Evolutionary conservation across 2,888 invertebrate species (phyloP).

Genomic region (Thymelicus sylvestris): DNA sequence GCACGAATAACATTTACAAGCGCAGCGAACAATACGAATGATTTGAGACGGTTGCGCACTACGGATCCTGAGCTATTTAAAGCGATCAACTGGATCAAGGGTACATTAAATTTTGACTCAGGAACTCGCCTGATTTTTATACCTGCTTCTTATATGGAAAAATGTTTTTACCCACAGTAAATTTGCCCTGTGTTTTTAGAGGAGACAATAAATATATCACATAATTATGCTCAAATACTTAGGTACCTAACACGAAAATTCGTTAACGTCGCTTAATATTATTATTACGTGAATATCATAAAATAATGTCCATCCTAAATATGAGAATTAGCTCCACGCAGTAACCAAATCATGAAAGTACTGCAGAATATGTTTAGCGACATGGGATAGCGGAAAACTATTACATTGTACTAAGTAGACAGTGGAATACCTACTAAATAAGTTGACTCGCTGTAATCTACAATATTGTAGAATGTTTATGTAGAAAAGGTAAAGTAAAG

Average conservation of each 20-base stretch:
- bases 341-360: constrained; percentile 13
- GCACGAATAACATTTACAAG: constrained; percentile 71
- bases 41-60: constrained; percentile 51
- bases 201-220: too few species aligned
- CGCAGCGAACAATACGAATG: constrained; percentile 73
- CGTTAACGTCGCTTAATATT: too few species aligned
- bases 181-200: too few species aligned
- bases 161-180: too few species aligned
- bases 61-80: constrained; percentile 18
- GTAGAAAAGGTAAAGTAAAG: too few species aligned
- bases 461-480: neutral
- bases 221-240: too few species aligned
- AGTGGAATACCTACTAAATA: constrained; percentile 20
- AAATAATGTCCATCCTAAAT: neutral
- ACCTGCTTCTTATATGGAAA: too few species aligned
- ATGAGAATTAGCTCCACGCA: neutral
- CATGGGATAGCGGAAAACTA: constrained; percentile 26
- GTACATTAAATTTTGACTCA: neutral
- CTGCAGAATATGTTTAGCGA: constrained; percentile 28
- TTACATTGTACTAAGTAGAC: constrained; percentile 13
- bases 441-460: neutral
- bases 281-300: neutral
- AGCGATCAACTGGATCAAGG: constrained; percentile 2
- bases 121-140: too few species aligned
- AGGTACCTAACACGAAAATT: too few species aligned